Conservation (phyloP, 1,140 invertebrate species). For the Berghia stephanieae region DNA sequence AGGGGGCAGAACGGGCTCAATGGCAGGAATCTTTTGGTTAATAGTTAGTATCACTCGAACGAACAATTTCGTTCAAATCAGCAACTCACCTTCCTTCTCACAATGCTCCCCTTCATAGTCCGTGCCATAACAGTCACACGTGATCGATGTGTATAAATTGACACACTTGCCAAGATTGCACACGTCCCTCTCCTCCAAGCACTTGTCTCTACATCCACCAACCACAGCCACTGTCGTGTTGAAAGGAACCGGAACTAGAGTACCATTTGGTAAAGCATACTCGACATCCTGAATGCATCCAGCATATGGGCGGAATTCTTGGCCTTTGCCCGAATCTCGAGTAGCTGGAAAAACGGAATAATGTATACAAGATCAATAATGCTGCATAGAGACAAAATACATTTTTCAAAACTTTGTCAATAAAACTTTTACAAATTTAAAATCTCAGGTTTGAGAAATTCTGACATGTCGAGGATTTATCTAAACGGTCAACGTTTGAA, state of each 20-base stretch:
- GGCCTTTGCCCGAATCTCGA: neutral
- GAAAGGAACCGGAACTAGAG: neutral
- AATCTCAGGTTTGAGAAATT: too few relatives aligned
- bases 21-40: too few relatives aligned
- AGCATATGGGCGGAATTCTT: neutral
- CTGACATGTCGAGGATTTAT: too few relatives aligned
- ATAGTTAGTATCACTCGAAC: too few relatives aligned
- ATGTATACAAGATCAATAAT: too few relatives aligned
- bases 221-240: slow-evolving; percentile 35
- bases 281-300: slow-evolving; percentile 11
- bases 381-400: too few relatives aligned
- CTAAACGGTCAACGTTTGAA: too few relatives aligned
- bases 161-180: slow-evolving; percentile 49
- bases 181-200: slow-evolving; percentile 64
- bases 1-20: too few relatives aligned
- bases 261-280: slow-evolving; percentile 16
- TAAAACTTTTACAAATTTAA: too few relatives aligned
- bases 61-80: too few relatives aligned
- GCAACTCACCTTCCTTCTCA: slow-evolving; percentile 84
- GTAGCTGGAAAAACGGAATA: too few relatives aligned
- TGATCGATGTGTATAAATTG: slow-evolving; percentile 47
- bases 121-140: slow-evolving; percentile 82
- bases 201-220: slow-evolving; percentile 71
- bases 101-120: slow-evolving; percentile 89
- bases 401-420: too few relatives aligned